These are phyloP conservation scores for Nyctereutes procyonoides DNA, from an alignment of 2,113 vertebrate species.

Conservation along the genomic window DNA sequence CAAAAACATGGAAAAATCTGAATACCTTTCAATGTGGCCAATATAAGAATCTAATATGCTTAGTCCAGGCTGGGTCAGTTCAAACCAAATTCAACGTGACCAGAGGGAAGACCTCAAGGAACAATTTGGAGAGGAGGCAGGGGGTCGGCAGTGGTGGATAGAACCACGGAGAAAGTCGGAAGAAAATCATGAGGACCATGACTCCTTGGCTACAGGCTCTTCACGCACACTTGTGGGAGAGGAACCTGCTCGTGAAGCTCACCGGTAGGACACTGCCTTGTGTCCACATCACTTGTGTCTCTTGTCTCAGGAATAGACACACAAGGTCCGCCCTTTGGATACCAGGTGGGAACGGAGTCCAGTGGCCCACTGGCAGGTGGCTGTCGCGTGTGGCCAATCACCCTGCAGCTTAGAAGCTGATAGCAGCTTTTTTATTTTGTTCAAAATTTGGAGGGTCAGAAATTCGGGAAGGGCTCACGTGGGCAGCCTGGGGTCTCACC, in stretches of 20 bases:
- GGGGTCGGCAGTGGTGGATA: no score
- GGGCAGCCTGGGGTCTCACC: not conserved
- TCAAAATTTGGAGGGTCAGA: not conserved
- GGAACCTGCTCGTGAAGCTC: not conserved
- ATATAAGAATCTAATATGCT: not conserved
- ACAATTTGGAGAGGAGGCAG: not conserved
- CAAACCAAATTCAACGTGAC: not conserved
- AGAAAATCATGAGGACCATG: not conserved
- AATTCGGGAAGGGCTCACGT: not conserved
- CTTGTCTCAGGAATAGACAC: no score
- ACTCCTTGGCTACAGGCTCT: no score
- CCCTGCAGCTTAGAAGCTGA: not conserved
- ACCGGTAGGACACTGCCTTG: accelerated
- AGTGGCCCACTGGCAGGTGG: no score
- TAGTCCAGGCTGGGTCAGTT: not conserved
- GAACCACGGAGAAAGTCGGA: not conserved
- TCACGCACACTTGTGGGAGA: not conserved
- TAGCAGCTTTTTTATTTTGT: not conserved
- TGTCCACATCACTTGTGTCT: no score
- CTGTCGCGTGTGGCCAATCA: not conserved
- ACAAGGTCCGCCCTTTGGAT: no score
- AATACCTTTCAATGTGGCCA: not conserved
- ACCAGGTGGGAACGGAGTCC: not conserved
- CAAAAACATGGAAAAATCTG: not conserved
- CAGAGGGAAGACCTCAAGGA: not conserved